Base-by-base conservation (phyloP, 1,140 invertebrate genomes). In the Druon quercuslanigerum region DNA sequence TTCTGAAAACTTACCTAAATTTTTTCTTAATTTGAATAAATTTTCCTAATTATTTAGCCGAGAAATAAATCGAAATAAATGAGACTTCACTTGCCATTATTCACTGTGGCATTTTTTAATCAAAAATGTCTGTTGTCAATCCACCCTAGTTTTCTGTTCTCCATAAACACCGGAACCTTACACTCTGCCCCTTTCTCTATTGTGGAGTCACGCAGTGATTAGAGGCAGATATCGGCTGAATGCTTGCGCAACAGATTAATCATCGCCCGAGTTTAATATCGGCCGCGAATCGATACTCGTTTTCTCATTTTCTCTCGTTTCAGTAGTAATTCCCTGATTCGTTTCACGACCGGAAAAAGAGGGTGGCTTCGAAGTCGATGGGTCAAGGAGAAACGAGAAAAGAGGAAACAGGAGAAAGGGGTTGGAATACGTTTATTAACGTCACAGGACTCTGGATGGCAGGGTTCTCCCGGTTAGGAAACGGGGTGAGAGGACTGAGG, bases 251-350 rank as follows among this genome's bases (percentile, higher is more conserved):
- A 60, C 60, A 86, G 76, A 87, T 87, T 87, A 87, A 87, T 87
- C 83, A 85, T 86, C 81, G 79, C 72, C 85, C 79, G 82, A 84
- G 85, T 84, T 85, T 84, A 85, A 86, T 86, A 86, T 84, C 81
- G 77, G 51, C 51, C 54, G 51, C 57, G n/a, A 74, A 73, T 80
- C 78, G 81, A 82, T 79, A 80, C 19, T 33, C 50, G 7, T 46
- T 46, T 46, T 46, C 40, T 46, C 40, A 9, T 33, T 51, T 54
- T 77, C 72, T 16, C 46, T 50, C 40, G 12, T 66, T 66, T 9
- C 13, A 40, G 60, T n/a, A 40, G 14, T 66, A 66, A 66, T 66
- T 66, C 20, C 20, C 46, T 66, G 60, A 66, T 66, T 66, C 40
- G 60, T 66, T 66, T 20, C 70, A 50, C 66, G 46, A 50, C 51